A percentile compares a stretch with the other conserved stretches of the same genome.
phyloP scores from a whole-genome alignment of 2,797 vertebrate genomes.

The Clarias laeviceps region DNA sequence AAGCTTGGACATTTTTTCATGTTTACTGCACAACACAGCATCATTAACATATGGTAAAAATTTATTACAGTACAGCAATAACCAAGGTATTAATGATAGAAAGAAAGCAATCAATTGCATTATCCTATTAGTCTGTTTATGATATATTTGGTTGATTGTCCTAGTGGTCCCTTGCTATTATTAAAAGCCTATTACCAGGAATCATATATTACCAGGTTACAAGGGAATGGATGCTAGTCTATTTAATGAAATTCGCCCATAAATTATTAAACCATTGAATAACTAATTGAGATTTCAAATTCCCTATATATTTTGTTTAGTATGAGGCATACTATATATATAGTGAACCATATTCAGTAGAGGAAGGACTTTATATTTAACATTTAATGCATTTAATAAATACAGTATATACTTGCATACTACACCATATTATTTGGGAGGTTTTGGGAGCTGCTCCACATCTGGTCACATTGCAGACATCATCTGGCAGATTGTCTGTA shows the following conservation, averaged over 20 bases:
- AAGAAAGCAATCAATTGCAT: neutral
- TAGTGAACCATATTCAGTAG: neutral
- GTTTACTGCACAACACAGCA: neutral
- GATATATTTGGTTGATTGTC: neutral
- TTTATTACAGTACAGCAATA: neutral
- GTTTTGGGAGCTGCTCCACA: conserved; percentile 61
- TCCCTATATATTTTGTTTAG: neutral
- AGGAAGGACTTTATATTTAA: neutral
- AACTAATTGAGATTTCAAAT: conserved; percentile 6
- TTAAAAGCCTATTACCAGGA: conserved; percentile 20
- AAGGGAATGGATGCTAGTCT: conserved; percentile 10
- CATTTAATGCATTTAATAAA: neutral
- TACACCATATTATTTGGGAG: conserved; percentile 35
- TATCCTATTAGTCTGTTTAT: neutral
- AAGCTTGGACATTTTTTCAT: neutral
- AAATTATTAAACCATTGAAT: conserved; percentile 3
- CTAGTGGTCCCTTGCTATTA: neutral
- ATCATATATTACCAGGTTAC: conserved; percentile 17
- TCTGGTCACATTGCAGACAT: conserved; percentile 61
- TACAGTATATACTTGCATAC: neutral
- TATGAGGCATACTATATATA: neutral
- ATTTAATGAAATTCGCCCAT: conserved; percentile 7
- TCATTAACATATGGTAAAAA: neutral
- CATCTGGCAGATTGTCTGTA: conserved; percentile 73
- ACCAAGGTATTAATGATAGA: neutral